Percentiles rank a stretch among this genome's conserved stretches.
These are phyloP conservation scores for Apogon talboti DNA, from an alignment of 2,797 vertebrate genomes.

Conservation along the genomic window DNA sequence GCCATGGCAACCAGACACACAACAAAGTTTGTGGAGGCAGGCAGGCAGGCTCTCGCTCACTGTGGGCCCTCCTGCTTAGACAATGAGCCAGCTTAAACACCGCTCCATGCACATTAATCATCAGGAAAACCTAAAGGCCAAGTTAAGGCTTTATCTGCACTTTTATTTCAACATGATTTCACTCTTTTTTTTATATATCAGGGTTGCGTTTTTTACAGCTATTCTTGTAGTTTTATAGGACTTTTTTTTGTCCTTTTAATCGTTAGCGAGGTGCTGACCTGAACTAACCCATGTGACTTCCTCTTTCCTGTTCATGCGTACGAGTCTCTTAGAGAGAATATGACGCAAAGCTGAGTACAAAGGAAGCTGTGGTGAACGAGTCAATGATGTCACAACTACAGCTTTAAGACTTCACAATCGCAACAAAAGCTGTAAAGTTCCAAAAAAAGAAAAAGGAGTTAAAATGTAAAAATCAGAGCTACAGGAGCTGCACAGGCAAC, in stretches of 20 bases:
- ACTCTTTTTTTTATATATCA: not conserved
- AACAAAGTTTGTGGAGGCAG: slow-evolving; percentile 79
- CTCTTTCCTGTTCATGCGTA: slow-evolving; percentile 64
- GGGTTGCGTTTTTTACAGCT: not conserved
- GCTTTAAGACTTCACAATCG: not conserved
- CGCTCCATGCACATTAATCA: slow-evolving; percentile 73
- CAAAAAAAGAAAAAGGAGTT: not conserved
- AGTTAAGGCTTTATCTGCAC: slow-evolving; percentile 23
- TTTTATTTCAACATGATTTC: slow-evolving; percentile 15
- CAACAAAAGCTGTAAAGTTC: not conserved
- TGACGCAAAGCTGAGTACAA: slow-evolving; percentile 15
- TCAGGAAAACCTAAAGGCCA: slow-evolving; percentile 49
- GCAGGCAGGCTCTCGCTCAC: slow-evolving; percentile 66
- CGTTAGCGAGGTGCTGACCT: slow-evolving; percentile 35
- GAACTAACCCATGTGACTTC: slow-evolving; percentile 54
- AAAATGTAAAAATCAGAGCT: not conserved
- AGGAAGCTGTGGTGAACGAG: slow-evolving; percentile 20
- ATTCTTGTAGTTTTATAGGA: slow-evolving; percentile 5
- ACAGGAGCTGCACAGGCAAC: not conserved
- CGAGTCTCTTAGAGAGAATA: slow-evolving; percentile 42
- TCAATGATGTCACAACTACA: slow-evolving; percentile 3
- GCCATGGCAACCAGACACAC: slow-evolving; percentile 84
- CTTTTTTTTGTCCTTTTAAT: slow-evolving; percentile 13
- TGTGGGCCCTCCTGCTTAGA: slow-evolving; percentile 64
- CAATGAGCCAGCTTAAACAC: slow-evolving; percentile 73